A percentile compares a stretch with the other conserved stretches of the same genome.
These are phyloP conservation scores for Venustaconcha ellipsiformis DNA, from an alignment of 1,140 invertebrate genomes.

Conservation along the genomic window DNA sequence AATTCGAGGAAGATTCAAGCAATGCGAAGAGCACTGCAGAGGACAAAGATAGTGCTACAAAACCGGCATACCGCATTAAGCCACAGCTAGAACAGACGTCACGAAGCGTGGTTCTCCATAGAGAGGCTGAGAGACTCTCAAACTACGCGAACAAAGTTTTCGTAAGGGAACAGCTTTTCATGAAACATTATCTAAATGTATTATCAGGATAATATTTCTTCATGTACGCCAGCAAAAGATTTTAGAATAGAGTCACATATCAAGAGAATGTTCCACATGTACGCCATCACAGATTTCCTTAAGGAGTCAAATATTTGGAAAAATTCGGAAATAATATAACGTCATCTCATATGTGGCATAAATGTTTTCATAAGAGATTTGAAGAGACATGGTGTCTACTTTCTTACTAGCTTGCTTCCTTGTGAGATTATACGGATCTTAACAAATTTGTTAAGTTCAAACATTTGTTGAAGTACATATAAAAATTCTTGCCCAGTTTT, in stretches of 20 bases:
- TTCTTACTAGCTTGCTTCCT: no score
- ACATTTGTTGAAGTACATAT: no score
- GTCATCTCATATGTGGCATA: no score
- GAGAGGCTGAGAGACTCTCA: constrained; percentile 22
- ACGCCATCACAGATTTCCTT: neutral
- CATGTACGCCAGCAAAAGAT: neutral
- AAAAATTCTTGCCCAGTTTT: no score
- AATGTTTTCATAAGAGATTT: no score
- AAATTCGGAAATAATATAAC: neutral
- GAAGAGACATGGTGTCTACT: no score
- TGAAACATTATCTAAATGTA: neutral
- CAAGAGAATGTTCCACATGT: neutral
- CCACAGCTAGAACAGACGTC: constrained; percentile 11
- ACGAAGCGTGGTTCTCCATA: constrained; percentile 18
- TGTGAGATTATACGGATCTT: no score
- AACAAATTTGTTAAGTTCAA: no score
- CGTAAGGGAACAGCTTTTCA: constrained; percentile 7
- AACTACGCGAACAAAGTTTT: constrained; percentile 29
- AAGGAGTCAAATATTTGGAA: neutral
- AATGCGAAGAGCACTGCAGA: neutral
- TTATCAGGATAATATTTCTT: neutral
- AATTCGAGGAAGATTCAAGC: neutral
- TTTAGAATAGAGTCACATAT: neutral
- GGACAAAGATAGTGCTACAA: neutral
- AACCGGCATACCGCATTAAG: neutral